These are phyloP conservation scores for Heliocidaris tuberculata DNA, from an alignment of 35 echinoderm and acorn worm species.

Conservation along the genomic window DNA sequence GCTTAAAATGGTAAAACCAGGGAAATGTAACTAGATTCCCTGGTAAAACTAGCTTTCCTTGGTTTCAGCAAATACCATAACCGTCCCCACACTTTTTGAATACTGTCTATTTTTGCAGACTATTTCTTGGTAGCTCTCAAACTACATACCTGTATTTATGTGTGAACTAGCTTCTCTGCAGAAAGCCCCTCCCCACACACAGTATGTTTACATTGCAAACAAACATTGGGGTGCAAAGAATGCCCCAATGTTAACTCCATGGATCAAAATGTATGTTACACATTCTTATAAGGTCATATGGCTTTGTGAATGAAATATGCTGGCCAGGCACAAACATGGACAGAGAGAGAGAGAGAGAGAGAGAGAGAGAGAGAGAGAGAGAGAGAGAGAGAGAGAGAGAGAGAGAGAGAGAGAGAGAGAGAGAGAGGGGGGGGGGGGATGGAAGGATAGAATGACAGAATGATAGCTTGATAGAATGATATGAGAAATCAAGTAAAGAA, in stretches of 20 bases:
- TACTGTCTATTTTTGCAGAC: background rate
- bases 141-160: background rate
- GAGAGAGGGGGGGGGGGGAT: background rate
- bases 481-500: background rate
- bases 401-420: background rate
- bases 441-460: background rate
- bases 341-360: background rate
- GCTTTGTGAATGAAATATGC: constrained; percentile 17
- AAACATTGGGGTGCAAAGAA: constrained; percentile 14
- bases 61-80: too few species aligned
- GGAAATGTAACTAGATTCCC: too few species aligned
- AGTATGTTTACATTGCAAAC: constrained; percentile 4
- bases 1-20: too few species aligned
- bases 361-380: background rate
- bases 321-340: background rate
- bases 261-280: background rate
- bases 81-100: too few species aligned
- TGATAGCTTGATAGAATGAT: background rate
- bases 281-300: constrained; percentile 42
- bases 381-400: background rate
- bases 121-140: background rate
- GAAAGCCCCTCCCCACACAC: constrained; percentile 20
- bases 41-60: too few species aligned
- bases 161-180: background rate
- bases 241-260: constrained; percentile 11